Evolutionary conservation across 2,113 vertebrate species (phyloP).

Genomic region (Pseudois nayaur): DNA sequence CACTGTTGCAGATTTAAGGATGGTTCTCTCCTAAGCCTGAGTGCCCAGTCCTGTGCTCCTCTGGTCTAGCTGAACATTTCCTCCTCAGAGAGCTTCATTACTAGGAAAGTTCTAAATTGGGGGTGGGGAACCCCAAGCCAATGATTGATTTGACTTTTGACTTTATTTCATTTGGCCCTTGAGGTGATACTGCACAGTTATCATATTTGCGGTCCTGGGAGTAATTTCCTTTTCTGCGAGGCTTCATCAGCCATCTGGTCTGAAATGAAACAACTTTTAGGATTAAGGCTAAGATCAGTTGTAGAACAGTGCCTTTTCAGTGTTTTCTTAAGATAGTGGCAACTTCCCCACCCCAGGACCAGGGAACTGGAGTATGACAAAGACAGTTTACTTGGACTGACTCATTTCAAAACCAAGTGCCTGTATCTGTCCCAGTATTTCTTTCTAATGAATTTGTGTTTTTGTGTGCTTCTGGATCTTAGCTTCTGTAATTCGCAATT

Average conservation of each 20-base stretch:
- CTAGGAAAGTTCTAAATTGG: slow-evolving; percentile 62
- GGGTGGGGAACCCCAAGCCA: slow-evolving; percentile 48
- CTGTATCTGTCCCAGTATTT: not conserved
- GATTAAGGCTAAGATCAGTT: not conserved
- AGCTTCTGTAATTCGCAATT: not conserved
- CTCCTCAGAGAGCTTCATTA: slow-evolving; percentile 70
- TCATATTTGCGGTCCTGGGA: not conserved
- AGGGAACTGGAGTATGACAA: not conserved
- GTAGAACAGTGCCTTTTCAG: not conserved
- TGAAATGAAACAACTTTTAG: slow-evolving; percentile 6
- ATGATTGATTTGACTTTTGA: slow-evolving; percentile 60
- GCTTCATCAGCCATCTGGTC: not conserved
- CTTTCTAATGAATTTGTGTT: not conserved
- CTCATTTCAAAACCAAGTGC: not conserved
- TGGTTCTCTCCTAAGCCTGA: not conserved
- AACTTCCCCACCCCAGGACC: not conserved
- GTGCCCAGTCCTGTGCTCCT: slow-evolving; percentile 45
- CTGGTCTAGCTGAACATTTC: slow-evolving; percentile 61
- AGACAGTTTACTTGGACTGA: not conserved
- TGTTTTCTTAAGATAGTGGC: not conserved
- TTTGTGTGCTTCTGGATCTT: not conserved
- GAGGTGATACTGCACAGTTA: not conserved
- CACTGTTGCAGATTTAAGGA: slow-evolving; percentile 43
- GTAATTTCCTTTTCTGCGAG: slow-evolving; percentile 39
- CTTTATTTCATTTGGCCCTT: slow-evolving; percentile 59